A percentile compares a stretch with the other conserved stretches of the same genome.
Conservation (phyloP, 2,113 vertebrate genomes). For the Asarcornis scutulata region DNA sequence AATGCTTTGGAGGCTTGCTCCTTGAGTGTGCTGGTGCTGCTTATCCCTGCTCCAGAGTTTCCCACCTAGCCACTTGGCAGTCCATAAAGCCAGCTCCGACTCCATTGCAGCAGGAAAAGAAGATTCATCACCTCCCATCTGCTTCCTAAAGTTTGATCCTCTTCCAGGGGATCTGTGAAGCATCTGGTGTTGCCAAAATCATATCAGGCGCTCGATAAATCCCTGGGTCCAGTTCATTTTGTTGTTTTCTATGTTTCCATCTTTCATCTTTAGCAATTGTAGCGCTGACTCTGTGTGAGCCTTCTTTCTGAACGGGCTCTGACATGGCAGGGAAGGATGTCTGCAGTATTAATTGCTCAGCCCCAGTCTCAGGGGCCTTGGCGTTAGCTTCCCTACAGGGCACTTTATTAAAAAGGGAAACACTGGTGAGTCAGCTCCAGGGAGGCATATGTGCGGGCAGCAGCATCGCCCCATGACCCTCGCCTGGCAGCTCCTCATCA, state of each 20-base stretch:
- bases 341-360: slow-evolving; percentile 12
- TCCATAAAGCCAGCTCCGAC: neutral
- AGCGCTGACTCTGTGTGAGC: neutral
- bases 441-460: neutral
- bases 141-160: slow-evolving; percentile 14
- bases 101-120: neutral
- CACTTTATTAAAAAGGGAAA: slow-evolving; percentile 16
- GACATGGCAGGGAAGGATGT: slow-evolving; percentile 1
- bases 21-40: neutral
- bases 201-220: neutral
- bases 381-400: slow-evolving; percentile 15
- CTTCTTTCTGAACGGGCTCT: neutral
- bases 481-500: neutral
- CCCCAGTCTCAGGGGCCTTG: neutral
- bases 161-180: neutral
- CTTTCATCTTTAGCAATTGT: neutral
- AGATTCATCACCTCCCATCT: slow-evolving; percentile 30
- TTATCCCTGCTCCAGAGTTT: neutral
- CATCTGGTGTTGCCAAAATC: slow-evolving; percentile 1
- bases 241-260: neutral
- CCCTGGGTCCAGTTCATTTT: neutral
- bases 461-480: neutral
- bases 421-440: neutral
- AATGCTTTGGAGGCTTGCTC: neutral
- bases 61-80: neutral